phyloP scores from a whole-genome alignment of 2,797 vertebrate genomes.

The Schizothorax lantsangensis region DNA sequence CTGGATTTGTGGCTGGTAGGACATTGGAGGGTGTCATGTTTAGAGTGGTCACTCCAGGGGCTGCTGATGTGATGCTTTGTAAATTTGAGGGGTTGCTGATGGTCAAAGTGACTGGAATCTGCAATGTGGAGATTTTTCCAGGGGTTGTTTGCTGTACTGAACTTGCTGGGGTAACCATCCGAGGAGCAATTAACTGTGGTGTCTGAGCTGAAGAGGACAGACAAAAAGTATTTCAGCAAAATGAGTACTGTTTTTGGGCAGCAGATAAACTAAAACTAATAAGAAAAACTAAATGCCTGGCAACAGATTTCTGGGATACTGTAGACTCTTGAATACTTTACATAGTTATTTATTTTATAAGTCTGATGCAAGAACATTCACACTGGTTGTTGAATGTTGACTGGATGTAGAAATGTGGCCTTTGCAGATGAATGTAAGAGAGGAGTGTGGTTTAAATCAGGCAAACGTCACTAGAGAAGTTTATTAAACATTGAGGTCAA shows the following conservation, averaged over 20 bases:
- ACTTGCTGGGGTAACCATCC: constrained; percentile 77
- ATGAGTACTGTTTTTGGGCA: not conserved
- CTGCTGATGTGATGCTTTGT: constrained; percentile 76
- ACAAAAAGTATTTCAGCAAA: not conserved
- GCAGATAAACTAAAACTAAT: not conserved
- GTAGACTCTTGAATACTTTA: not conserved
- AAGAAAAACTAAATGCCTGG: not conserved
- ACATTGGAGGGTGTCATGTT: constrained; percentile 34
- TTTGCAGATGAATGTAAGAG: too few species aligned
- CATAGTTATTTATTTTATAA: not conserved
- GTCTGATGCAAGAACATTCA: not conserved
- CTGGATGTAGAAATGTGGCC: too few species aligned
- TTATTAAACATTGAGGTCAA: too few species aligned
- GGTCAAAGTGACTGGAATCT: constrained; percentile 83
- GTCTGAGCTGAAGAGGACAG: constrained; percentile 37
- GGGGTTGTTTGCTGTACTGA: constrained; percentile 52
- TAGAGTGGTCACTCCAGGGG: constrained; percentile 65
- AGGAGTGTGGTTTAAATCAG: too few species aligned
- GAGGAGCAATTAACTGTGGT: constrained; percentile 71
- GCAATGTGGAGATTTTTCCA: constrained; percentile 79
- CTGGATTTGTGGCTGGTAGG: constrained; percentile 30
- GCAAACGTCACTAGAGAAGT: too few species aligned
- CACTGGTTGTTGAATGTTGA: too few species aligned
- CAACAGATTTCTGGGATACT: not conserved
- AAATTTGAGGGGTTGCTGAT: constrained; percentile 77